Base-by-base conservation (phyloP, 2,888 invertebrate species). In the Perizoma flavofasciatum region DNA sequence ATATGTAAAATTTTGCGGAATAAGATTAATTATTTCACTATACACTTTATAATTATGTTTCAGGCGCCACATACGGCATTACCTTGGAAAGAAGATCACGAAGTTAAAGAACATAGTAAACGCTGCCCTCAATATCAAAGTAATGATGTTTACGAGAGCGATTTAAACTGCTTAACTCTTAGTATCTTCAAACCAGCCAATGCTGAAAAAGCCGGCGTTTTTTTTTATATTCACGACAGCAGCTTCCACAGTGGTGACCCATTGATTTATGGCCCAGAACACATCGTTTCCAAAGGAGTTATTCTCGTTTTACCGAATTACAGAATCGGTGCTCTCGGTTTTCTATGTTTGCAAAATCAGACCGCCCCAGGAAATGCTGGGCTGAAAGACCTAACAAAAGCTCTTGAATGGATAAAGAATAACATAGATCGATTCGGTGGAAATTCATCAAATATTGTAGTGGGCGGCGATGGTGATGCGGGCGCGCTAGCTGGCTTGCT, bases 181-280 rank as follows among this genome's bases (percentile, higher is more conserved):
- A 91, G 85, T 64, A 78, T 92, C 10, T 91, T 89, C 62, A 75
- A 76, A 34, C 83, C 83, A 33, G 51, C 41, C 8, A 56, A 63
- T 5, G 69, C 71, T 6, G 43, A 63, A 22, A 75, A 78, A 45
- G 78, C 77, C 7, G 77, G 78, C 52, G 85, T 89, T 0, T 73
- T 89, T 1, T 86, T 89, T 51, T 81, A 89, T 56, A 86, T 93
- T 45, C 89, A 93, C 61, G 89, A 82, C 52, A 85, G 89, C 34
- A 76, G 81, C 45, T 88, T 85, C 48, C 66, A 65, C 9, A 86
- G 88, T 50, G 89, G 85, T 1, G 72, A 88, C 54, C 88, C 88
- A 1, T 61, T 65, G 1, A 68, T 79, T 33, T 89, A 88, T 57
- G 87, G 86, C 1, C 89, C 93, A 5, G 81, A 87, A 45, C 73